Evolutionary conservation across 2,797 vertebrate genomes (phyloP).

Genomic region (Spizella passerina): DNA sequence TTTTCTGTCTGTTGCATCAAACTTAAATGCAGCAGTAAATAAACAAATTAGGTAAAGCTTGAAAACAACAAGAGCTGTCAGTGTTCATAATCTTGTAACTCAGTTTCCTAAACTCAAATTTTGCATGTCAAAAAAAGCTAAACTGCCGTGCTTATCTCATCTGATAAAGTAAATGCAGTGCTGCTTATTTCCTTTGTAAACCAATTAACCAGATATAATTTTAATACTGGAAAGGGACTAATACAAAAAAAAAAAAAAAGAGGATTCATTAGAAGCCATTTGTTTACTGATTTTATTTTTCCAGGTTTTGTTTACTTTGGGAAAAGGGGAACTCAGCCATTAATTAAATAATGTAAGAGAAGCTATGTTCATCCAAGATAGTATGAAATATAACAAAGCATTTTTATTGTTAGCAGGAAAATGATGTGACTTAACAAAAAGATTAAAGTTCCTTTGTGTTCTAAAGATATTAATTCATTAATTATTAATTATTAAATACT

Average conservation of each 20-base stretch:
- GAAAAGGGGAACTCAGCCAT: conserved; percentile 27
- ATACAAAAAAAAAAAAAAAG: background rate
- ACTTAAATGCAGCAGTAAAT: background rate
- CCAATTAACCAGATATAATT: conserved; percentile 34
- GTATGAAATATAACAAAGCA: conserved; percentile 22
- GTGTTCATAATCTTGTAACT: background rate
- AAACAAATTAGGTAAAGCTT: background rate
- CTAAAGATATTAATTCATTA: conserved; percentile 56
- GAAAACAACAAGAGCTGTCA: background rate
- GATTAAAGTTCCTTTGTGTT: conserved; percentile 38
- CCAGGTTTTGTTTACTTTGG: conserved; percentile 57
- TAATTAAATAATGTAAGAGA: conserved; percentile 59
- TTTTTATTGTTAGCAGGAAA: conserved; percentile 51
- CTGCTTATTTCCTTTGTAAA: conserved; percentile 34
- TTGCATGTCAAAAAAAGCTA: background rate
- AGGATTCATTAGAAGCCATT: conserved; percentile 46
- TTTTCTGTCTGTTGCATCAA: background rate
- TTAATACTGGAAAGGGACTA: conserved; percentile 21
- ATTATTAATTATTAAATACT: conserved; percentile 57
- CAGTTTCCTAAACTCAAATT: background rate
- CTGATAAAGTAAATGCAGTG: conserved; percentile 16
- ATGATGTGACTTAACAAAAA: conserved; percentile 62
- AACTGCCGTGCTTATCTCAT: background rate
- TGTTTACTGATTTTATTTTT: conserved; percentile 42
- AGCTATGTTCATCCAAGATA: background rate